Percentiles rank a stretch among this genome's conserved stretches.
Evolutionary conservation across 2,888 invertebrate species (phyloP).

Genomic region (Drosophila kambysellisi): DNA sequence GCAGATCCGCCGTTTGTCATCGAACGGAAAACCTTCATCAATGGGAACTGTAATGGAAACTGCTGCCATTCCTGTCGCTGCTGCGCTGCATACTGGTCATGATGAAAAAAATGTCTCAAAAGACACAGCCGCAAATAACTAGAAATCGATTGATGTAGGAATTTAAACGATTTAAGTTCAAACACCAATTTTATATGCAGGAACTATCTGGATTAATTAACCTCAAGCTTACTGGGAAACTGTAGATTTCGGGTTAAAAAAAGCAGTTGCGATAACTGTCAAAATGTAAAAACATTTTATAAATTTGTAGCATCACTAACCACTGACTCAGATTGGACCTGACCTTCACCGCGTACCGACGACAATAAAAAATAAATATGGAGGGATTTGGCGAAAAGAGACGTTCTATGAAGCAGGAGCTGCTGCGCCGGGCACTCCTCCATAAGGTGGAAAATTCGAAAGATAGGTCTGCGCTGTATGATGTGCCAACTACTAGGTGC

Average conservation of each 20-base stretch:
- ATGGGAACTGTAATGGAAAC: slow-evolving; percentile 1
- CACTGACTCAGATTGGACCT: slow-evolving; percentile 29
- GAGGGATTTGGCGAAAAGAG: slow-evolving; percentile 27
- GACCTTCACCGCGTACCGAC: not conserved
- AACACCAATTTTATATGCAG: not conserved
- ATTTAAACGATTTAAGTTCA: not conserved
- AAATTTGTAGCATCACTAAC: slow-evolving; percentile 17
- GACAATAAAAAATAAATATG: slow-evolving; percentile 23
- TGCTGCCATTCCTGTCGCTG: slow-evolving; percentile 11
- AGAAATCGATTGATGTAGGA: not conserved
- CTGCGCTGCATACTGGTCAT: slow-evolving; percentile 11
- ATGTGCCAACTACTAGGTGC: slow-evolving; percentile 5
- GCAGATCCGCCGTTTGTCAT: slow-evolving; percentile 56
- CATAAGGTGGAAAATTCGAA: not conserved
- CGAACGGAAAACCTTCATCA: slow-evolving; percentile 30
- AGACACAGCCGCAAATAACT: not conserved
- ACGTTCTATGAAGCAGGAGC: slow-evolving; percentile 37
- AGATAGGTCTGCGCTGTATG: slow-evolving; percentile 10
- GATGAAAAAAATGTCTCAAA: not conserved
- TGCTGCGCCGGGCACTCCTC: slow-evolving; percentile 40
- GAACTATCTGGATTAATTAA: not conserved
- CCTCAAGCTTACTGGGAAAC: not conserved
- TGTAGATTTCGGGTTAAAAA: not conserved
- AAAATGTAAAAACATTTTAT: not conserved
- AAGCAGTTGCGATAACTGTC: slow-evolving; percentile 2